Percentiles rank a stretch among this genome's conserved stretches.
phyloP scores from a whole-genome alignment of 1,140 invertebrate genomes.

The Dinothrombium tinctorium region DNA sequence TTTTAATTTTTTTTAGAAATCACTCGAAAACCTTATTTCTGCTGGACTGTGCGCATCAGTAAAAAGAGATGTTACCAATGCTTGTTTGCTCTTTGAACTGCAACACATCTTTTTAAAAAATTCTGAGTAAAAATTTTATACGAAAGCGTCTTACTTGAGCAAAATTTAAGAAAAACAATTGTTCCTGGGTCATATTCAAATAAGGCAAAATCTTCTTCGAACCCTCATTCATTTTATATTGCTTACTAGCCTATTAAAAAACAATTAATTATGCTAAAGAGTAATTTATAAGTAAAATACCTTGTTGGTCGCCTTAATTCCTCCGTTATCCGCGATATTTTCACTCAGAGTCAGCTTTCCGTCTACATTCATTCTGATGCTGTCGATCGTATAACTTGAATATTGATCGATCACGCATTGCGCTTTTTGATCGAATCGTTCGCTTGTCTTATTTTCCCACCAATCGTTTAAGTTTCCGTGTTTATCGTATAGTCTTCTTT shows the following conservation, averaged over 20 bases:
- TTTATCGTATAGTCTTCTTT: not conserved
- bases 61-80: not conserved
- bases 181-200: constrained; percentile 28
- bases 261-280: no score
- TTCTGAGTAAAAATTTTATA: not conserved
- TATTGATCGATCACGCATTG: not conserved
- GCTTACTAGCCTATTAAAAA: no score
- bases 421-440: no score
- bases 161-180: constrained; percentile 75
- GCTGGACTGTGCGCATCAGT: not conserved
- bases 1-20: not conserved
- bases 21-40: no score
- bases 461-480: not conserved
- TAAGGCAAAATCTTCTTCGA: no score
- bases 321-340: constrained; percentile 25
- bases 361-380: constrained; percentile 31
- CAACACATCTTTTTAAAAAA: not conserved
- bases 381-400: constrained; percentile 28
- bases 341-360: constrained; percentile 7
- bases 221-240: no score
- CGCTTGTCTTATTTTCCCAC: not conserved
- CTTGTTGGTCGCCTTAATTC: no score
- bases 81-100: not conserved
- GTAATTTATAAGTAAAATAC: no score
- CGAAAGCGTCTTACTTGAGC: constrained; percentile 16